phyloP scores from a whole-genome alignment of 1,140 invertebrate genomes.

The Drosophila lacteicornis region DNA sequence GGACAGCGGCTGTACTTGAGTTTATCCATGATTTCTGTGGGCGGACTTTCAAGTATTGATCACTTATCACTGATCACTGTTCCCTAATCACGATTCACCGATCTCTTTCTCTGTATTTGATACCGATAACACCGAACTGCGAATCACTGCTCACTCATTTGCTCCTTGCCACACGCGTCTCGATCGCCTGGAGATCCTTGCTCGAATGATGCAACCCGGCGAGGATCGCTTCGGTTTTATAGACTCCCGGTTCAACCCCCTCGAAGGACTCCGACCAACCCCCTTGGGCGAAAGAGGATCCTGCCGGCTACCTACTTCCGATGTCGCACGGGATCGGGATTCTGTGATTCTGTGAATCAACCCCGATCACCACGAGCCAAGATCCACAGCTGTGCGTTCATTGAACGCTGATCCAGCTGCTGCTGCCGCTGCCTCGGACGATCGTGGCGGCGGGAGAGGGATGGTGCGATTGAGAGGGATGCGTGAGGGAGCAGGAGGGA shows the following conservation, averaged over 20 bases:
- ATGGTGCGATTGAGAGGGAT: neutral
- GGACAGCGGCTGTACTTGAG: conserved; percentile 90
- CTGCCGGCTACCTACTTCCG: conserved; percentile 70
- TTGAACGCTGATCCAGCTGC: conserved; percentile 49
- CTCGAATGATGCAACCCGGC: conserved; percentile 80
- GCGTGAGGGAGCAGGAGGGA: conserved; percentile 5
- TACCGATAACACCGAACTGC: conserved; percentile 26
- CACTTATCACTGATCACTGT: conserved; percentile 24
- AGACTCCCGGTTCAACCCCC: conserved; percentile 61
- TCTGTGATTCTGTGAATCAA: conserved; percentile 66
- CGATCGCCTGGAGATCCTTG: conserved; percentile 67
- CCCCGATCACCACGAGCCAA: conserved; percentile 68
- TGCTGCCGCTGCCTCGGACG: conserved; percentile 56
- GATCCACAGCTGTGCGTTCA: conserved; percentile 67
- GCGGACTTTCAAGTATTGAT: neutral
- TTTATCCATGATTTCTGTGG: conserved; percentile 72
- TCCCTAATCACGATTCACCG: conserved; percentile 15
- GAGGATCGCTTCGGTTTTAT: conserved; percentile 81
- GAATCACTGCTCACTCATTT: conserved; percentile 48
- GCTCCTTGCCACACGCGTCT: conserved; percentile 52
- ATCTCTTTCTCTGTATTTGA: conserved; percentile 7
- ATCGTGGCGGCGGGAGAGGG: conserved; percentile 30
- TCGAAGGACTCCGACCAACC: conserved; percentile 37
- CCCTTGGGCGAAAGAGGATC: conserved; percentile 64
- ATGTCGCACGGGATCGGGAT: conserved; percentile 64